Percentiles rank a stretch among this genome's conserved stretches.
Evolutionary conservation across 2,888 invertebrate genomes (phyloP).

Genomic region (Phasia obesa): DNA sequence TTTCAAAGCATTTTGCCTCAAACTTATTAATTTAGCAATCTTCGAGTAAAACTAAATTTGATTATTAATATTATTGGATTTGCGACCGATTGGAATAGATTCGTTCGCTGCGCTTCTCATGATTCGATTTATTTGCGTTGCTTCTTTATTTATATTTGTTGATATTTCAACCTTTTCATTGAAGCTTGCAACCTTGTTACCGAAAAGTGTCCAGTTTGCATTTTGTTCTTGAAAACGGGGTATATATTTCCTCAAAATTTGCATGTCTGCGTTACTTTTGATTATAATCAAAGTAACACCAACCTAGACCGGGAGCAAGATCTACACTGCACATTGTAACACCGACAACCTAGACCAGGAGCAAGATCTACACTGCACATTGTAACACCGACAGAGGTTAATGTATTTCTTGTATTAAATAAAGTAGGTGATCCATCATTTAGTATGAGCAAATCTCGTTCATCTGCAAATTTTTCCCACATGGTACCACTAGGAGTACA

Average conservation of each 20-base stretch:
- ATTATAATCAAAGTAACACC: background rate
- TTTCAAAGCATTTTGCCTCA: background rate
- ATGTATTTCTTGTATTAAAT: background rate
- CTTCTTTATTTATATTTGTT: background rate
- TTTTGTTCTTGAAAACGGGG: background rate
- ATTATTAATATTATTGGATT: background rate
- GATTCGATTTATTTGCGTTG: background rate
- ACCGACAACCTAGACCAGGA: background rate
- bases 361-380: background rate
- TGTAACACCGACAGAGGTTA: background rate
- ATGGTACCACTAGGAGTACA: background rate
- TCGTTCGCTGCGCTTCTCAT: constrained; percentile 3
- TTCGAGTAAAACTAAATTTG: background rate
- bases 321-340: background rate
- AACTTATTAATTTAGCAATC: background rate
- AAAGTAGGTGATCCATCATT: background rate
- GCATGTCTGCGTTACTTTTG: background rate
- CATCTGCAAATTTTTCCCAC: background rate
- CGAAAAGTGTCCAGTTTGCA: background rate
- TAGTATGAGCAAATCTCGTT: background rate
- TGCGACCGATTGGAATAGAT: background rate
- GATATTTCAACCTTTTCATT: background rate
- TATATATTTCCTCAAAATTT: background rate
- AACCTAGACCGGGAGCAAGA: background rate
- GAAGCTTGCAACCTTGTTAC: background rate